Evolutionary conservation across 1,140 invertebrate genomes (phyloP).

Genomic region (Aphidius ervi): DNA sequence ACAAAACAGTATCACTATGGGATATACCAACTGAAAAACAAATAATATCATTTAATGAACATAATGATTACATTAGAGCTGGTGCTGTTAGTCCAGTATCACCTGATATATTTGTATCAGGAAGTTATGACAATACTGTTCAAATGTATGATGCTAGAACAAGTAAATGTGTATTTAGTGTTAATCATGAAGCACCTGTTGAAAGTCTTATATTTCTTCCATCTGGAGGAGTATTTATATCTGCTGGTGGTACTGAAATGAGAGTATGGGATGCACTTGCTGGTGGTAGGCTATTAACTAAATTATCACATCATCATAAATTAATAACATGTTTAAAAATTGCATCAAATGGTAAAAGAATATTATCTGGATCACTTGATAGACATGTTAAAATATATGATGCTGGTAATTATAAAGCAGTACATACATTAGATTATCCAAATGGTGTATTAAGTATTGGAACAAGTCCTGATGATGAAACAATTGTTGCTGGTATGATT

Average conservation of each 20-base stretch:
- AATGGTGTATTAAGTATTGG: conserved; percentile 87
- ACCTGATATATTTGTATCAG: conserved; percentile 74
- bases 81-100: conserved; percentile 74
- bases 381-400: conserved; percentile 94
- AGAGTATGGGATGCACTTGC: conserved; percentile 90
- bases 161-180: conserved; percentile 63
- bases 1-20: conserved; percentile 85
- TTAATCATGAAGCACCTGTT: conserved; percentile 87
- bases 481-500: conserved; percentile 85
- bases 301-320: conserved; percentile 86
- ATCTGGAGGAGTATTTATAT: conserved; percentile 84
- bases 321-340: conserved; percentile 82
- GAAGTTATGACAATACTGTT: conserved; percentile 90
- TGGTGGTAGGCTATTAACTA: conserved; percentile 77
- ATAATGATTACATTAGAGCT: conserved; percentile 79
- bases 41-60: conserved; percentile 65
- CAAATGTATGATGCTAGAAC: conserved; percentile 85
- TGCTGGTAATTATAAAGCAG: conserved; percentile 76
- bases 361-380: conserved; percentile 88
- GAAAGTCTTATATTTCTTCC: conserved; percentile 88
- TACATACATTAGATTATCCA: conserved; percentile 86
- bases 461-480: conserved; percentile 73
- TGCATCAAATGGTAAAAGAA: conserved; percentile 72
- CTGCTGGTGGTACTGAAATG: conserved; percentile 85
- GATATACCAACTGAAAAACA: conserved; percentile 81